phyloP scores from a whole-genome alignment of 2,888 invertebrate species.

The Brachyptera risi region DNA sequence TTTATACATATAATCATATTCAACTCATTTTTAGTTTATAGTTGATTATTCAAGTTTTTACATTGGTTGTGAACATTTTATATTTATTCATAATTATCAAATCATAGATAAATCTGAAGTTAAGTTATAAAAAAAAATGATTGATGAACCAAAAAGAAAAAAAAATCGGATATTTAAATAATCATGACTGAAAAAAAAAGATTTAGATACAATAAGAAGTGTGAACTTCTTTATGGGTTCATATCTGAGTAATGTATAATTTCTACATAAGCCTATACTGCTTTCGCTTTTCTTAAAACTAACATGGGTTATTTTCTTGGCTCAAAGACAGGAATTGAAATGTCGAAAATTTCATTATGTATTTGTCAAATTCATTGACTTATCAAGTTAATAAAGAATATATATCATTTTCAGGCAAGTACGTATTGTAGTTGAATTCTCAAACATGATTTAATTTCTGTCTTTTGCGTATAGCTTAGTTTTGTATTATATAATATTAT shows the following conservation, averaged over 20 bases:
- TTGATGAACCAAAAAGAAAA: conserved; percentile 9
- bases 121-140: background rate
- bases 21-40: too few relatives aligned
- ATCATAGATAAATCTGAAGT: background rate
- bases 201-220: background rate
- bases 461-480: conserved; percentile 1
- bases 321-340: background rate
- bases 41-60: too few relatives aligned
- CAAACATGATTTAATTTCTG: too few relatives aligned
- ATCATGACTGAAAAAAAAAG: conserved; percentile 3
- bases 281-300: conserved; percentile 12
- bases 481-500: conserved; percentile 5
- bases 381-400: too few relatives aligned
- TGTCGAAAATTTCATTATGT: background rate
- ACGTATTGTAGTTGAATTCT: too few relatives aligned
- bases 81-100: background rate
- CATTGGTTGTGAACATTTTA: conserved; percentile 16
- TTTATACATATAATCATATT: too few relatives aligned
- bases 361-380: background rate
- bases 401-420: too few relatives aligned
- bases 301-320: conserved; percentile 3
- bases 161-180: conserved; percentile 3
- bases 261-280: background rate
- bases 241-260: too few relatives aligned
- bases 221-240: too few relatives aligned